Conservation (phyloP, 2,797 vertebrate genomes). For the Mormyrus proboscirostris region DNA sequence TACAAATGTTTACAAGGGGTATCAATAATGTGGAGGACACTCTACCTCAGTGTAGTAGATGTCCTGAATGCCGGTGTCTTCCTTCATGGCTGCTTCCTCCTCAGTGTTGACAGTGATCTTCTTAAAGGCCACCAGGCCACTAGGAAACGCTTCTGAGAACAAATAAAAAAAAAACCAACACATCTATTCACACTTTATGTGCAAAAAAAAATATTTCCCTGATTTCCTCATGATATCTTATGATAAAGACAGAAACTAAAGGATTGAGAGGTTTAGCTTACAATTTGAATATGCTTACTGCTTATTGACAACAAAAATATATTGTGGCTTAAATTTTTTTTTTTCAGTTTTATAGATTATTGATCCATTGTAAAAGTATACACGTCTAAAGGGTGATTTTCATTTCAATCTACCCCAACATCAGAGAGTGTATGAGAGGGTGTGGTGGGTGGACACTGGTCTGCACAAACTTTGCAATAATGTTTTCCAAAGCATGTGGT, state of each 20-base stretch:
- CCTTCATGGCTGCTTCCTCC: slow-evolving; percentile 95
- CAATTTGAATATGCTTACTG: neutral
- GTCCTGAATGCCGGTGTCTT: slow-evolving; percentile 93
- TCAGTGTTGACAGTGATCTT: slow-evolving; percentile 89
- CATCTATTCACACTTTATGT: neutral
- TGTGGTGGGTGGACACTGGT: neutral
- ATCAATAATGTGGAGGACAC: neutral
- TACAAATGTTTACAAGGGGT: neutral
- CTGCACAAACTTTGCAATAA: neutral
- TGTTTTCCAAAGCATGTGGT: neutral
- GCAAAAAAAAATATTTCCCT: neutral
- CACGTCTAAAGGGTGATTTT: neutral
- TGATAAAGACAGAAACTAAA: slow-evolving; percentile 27
- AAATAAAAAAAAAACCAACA: slow-evolving; percentile 18
- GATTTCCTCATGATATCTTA: neutral
- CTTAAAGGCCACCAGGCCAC: slow-evolving; percentile 82
- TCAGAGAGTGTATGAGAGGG: neutral
- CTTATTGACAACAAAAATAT: neutral
- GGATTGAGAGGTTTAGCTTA: neutral
- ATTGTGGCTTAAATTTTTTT: neutral
- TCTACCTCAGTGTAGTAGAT: slow-evolving; percentile 91
- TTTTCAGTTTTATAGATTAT: neutral
- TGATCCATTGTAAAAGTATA: neutral
- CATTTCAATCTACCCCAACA: neutral
- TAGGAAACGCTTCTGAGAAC: slow-evolving; percentile 76